Evolutionary conservation across 2,113 vertebrate genomes (phyloP), one percentile per base, ranked within the genome.

Genomic region (Paramisgurnus dabryanus): DNA sequence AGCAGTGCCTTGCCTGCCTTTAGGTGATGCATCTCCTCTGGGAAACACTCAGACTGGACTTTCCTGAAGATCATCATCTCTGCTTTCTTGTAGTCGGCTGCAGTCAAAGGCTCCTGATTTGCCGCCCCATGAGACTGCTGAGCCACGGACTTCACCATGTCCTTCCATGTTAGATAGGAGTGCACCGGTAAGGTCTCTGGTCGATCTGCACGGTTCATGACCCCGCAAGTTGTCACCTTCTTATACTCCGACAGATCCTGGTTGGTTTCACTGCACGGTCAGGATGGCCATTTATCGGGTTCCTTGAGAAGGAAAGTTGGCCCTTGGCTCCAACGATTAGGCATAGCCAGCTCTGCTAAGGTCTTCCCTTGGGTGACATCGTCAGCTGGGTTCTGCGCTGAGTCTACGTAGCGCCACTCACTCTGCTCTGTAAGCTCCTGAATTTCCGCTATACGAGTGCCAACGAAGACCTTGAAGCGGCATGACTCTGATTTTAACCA

Each of bases 301-400:
- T 34, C 45, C 9, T 47, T 47, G 45, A 47, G 45, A 9, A 47
- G 64, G 40, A 67, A 67, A 6, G 66, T 18, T 0, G 39, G 40
- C 40, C 65, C 65, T 67, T 43, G 65, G 15, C 39, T 67, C 65
- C 65, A 67, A 7, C 65, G 65, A 4, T 67, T 43, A n/a, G 34
- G 65, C 4, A 9, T 3, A 1, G 65, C 41, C 4, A 67, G 39
- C 3, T 65, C 63, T 40, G 63, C 63, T 7, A 65, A 65, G 12
- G 43, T 68, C 5, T 68, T 68, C 0, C 43, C 43, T 1, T 0
- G n/a, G 0, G 41, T 47, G 2, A 12, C 66, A 22, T 47, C 66
- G 18, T 67, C 65, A 0, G 40, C 39, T 1, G 64, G 64, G 64
- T 67, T 67, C 7, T 67, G 40, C 5, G 2, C 39, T 0, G 39